These are phyloP conservation scores for Parthenolecanium corni DNA, from an alignment of 2,888 invertebrate species.

Conservation along the genomic window DNA sequence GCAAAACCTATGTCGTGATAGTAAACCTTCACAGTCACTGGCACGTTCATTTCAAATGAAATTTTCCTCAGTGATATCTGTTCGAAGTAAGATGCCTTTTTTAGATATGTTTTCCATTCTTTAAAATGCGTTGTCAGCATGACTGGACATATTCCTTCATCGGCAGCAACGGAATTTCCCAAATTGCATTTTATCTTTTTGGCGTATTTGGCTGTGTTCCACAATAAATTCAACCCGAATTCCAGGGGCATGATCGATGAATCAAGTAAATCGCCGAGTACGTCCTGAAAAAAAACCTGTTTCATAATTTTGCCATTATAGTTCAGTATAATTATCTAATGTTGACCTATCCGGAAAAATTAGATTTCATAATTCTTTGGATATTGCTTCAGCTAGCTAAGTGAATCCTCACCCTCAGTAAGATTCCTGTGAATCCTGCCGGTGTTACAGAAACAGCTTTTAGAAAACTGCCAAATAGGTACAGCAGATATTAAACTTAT, in stretches of 20 bases:
- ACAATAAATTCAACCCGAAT: slow-evolving; percentile 29
- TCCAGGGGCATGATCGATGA: slow-evolving; percentile 29
- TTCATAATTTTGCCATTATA: too few relatives aligned
- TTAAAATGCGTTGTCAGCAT: slow-evolving; percentile 28
- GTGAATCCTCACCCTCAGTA: too few relatives aligned
- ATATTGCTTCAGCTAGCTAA: too few relatives aligned
- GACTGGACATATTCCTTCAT: slow-evolving; percentile 31
- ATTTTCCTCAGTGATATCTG: slow-evolving; percentile 25
- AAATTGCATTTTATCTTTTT: slow-evolving; percentile 30
- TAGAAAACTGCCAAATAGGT: too few relatives aligned
- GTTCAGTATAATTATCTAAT: too few relatives aligned
- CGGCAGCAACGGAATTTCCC: slow-evolving; percentile 1
- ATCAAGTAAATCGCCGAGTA: slow-evolving; percentile 30
- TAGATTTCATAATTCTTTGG: too few relatives aligned
- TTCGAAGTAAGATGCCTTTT: slow-evolving; percentile 28
- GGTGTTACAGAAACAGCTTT: too few relatives aligned
- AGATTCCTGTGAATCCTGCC: too few relatives aligned
- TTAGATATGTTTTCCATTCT: slow-evolving; percentile 31
- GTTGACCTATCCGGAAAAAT: too few relatives aligned
- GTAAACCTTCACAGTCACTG: slow-evolving; percentile 23
- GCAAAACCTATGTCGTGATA: not conserved
- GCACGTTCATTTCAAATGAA: slow-evolving; percentile 31
- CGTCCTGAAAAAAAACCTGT: slow-evolving; percentile 26
- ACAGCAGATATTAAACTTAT: too few relatives aligned
- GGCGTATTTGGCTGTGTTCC: slow-evolving; percentile 29